Evolutionary conservation across 2,113 vertebrate genomes (phyloP).

Genomic region (Narcine bancroftii): DNA sequence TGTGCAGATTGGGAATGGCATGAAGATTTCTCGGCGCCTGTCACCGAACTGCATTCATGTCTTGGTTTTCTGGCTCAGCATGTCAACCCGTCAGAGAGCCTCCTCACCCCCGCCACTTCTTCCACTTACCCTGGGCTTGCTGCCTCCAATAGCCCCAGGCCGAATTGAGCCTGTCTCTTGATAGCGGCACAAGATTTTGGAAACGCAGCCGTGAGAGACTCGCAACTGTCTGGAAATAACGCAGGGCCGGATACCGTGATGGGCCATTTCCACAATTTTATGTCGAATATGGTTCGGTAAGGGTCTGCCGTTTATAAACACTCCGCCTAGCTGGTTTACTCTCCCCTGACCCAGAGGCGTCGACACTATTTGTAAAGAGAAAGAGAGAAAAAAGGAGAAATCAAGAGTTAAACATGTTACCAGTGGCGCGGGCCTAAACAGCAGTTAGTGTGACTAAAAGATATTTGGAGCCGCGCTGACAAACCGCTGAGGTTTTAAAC

Average conservation of each 20-base stretch:
- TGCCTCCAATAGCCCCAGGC: slow-evolving; percentile 92
- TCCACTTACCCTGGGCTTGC: slow-evolving; percentile 95
- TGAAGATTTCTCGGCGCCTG: not conserved
- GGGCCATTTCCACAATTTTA: slow-evolving; percentile 98
- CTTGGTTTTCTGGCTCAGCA: not conserved
- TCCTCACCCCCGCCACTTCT: not conserved
- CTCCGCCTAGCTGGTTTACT: slow-evolving; percentile 95
- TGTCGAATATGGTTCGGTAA: slow-evolving; percentile 96
- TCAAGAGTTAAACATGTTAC: not conserved
- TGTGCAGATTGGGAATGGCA: not conserved
- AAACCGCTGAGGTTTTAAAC: not conserved
- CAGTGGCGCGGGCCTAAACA: not conserved
- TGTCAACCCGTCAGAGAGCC: not conserved
- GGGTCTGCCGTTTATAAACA: slow-evolving; percentile 95
- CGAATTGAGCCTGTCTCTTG: slow-evolving; percentile 96
- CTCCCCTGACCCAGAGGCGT: slow-evolving; percentile 96
- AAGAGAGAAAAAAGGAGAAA: not conserved
- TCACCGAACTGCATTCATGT: not conserved
- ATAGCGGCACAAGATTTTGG: slow-evolving; percentile 97
- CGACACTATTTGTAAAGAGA: slow-evolving; percentile 65
- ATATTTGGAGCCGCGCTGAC: not conserved
- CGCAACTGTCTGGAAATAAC: slow-evolving; percentile 93
- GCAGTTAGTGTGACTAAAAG: not conserved
- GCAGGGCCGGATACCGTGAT: slow-evolving; percentile 94
- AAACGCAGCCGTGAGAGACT: slow-evolving; percentile 93